Evolutionary conservation across 2,888 invertebrate genomes (phyloP).

Genomic region (Perizoma affinitatum): DNA sequence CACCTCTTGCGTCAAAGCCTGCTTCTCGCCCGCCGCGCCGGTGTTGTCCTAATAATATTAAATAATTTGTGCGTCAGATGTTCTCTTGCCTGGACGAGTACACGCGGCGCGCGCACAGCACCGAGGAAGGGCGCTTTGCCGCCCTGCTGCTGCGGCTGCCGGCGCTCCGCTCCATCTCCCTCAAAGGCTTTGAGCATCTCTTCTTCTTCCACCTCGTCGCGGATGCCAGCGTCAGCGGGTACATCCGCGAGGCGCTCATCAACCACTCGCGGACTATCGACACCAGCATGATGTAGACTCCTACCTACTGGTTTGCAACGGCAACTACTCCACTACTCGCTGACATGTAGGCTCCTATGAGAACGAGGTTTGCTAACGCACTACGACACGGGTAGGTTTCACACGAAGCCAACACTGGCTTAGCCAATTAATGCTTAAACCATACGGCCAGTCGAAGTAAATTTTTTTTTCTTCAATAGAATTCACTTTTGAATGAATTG

Average conservation of each 20-base stretch:
- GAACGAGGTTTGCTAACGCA: no score
- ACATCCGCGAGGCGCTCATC: conserved; percentile 90
- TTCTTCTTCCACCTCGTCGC: conserved; percentile 97
- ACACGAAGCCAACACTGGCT: not conserved
- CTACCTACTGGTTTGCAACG: no score
- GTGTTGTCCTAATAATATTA: no score
- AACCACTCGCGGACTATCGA: conserved; percentile 84
- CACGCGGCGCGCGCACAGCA: conserved; percentile 93
- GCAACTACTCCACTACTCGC: not conserved
- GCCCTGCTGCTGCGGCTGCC: conserved; percentile 95
- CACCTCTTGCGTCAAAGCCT: no score
- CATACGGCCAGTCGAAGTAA: no score
- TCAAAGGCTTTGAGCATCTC: conserved; percentile 97
- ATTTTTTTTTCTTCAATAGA: no score
- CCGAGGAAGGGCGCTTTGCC: conserved; percentile 97
- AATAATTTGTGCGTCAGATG: conserved; percentile 62
- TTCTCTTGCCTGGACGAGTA: conserved; percentile 98
- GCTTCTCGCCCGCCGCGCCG: no score
- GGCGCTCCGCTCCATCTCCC: conserved; percentile 94
- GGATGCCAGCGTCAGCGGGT: conserved; percentile 93
- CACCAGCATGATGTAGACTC: conserved; percentile 58
- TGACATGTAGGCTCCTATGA: not conserved
- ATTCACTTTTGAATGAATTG: no score
- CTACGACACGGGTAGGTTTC: not conserved
- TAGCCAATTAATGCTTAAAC: not conserved